Conservation (phyloP, 2,888 invertebrate species). For the Hofmannophila pseudospretella region DNA sequence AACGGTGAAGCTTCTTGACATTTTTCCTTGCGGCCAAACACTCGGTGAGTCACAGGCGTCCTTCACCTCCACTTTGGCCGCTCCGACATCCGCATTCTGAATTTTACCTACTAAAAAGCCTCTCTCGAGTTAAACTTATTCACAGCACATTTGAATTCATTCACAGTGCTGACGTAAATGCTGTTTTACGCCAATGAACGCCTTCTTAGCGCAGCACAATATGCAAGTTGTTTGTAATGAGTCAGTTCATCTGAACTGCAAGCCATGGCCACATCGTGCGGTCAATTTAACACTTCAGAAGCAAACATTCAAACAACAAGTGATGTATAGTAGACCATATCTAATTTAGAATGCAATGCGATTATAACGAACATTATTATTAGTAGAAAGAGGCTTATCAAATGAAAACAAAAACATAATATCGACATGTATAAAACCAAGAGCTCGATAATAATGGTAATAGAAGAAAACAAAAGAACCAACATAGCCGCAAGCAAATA, state of each 20-base stretch:
- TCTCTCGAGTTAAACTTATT: constrained; percentile 29
- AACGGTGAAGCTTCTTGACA: constrained; percentile 31
- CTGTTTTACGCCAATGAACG: constrained; percentile 22
- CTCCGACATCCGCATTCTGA: constrained; percentile 59
- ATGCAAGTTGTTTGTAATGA: constrained; percentile 17
- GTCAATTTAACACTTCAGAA: not conserved
- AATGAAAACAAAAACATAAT: not conserved
- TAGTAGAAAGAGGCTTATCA: not conserved
- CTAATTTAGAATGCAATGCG: not conserved
- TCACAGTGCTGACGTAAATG: constrained; percentile 40
- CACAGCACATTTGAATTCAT: constrained; percentile 46
- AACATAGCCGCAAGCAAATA: constrained; percentile 16
- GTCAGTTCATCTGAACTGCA: constrained; percentile 21
- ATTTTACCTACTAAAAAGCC: constrained; percentile 42
- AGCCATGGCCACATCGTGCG: constrained; percentile 2
- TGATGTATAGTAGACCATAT: not conserved
- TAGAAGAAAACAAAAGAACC: constrained; percentile 15
- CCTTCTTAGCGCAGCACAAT: constrained; percentile 20
- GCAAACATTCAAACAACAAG: not conserved
- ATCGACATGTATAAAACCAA: not conserved
- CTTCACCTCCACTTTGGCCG: constrained; percentile 57
- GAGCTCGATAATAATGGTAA: not conserved
- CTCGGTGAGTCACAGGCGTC: constrained; percentile 61
- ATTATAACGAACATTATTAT: not conserved
- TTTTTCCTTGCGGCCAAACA: constrained; percentile 40